phyloP scores from a whole-genome alignment of 2,797 vertebrate species.

The Nasua narica region DNA sequence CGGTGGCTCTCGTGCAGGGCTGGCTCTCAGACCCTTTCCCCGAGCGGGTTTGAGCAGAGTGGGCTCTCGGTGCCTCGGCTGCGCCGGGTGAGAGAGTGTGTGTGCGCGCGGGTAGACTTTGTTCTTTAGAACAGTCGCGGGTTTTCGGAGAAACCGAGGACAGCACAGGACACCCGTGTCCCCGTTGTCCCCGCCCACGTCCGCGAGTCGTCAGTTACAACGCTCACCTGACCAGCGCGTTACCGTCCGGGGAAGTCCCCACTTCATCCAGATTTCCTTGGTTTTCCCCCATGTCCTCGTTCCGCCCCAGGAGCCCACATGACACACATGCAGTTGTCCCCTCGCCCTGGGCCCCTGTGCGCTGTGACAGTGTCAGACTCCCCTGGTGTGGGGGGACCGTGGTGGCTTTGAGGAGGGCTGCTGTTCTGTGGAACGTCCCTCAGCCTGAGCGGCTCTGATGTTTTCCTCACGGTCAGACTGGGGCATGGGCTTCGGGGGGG shows the following conservation, averaged over 20 bases:
- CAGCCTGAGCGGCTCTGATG: background rate
- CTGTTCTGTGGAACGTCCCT: background rate
- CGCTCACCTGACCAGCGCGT: accelerated
- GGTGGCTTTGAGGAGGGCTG: background rate
- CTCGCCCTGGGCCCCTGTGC: background rate
- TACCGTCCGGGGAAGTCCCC: accelerated
- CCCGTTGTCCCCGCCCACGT: accelerated
- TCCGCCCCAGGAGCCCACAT: background rate
- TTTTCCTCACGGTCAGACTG: background rate
- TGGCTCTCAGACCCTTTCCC: background rate
- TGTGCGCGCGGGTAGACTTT: no score
- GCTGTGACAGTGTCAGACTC: background rate
- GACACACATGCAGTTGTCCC: background rate
- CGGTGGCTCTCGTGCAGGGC: accelerated
- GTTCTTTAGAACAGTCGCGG: background rate
- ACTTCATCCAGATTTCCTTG: accelerated
- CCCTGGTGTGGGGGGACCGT: background rate
- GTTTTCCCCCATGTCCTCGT: accelerated
- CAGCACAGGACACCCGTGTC: accelerated
- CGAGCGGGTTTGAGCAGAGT: background rate
- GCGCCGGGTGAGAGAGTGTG: background rate
- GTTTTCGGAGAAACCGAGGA: background rate
- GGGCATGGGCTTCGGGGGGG: background rate
- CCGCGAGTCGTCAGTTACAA: accelerated
- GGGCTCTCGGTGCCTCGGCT: background rate